These are phyloP conservation scores for Calosoma granatense DNA, from an alignment of 1,140 invertebrate genomes.

Conservation along the genomic window DNA sequence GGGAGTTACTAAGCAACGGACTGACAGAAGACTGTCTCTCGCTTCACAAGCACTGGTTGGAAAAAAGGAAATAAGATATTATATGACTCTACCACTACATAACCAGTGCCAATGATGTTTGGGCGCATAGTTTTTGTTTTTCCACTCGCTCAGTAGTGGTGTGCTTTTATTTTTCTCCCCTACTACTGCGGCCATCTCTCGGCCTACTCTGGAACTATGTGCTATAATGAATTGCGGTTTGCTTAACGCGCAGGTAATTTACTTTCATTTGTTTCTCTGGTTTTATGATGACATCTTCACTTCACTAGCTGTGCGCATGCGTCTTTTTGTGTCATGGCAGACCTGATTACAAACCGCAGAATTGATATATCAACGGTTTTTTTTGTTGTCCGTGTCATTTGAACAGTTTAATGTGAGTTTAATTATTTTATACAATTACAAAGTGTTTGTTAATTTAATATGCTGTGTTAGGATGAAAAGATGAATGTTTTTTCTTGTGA, in stretches of 20 bases:
- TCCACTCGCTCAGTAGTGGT: neutral
- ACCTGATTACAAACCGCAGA: too few species aligned
- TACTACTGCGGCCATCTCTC: too few species aligned
- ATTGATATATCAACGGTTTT: too few species aligned
- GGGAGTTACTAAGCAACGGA: constrained; percentile 4
- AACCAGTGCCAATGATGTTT: neutral
- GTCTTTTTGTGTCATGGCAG: neutral
- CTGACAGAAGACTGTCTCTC: neutral
- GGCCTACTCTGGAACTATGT: neutral
- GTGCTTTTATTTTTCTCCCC: neutral
- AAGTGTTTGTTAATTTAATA: too few species aligned
- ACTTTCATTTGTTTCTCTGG: neutral
- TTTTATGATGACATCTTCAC: neutral
- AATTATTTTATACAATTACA: too few species aligned
- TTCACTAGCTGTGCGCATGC: too few species aligned
- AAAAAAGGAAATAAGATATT: neutral
- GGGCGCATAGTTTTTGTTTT: neutral
- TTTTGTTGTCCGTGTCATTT: too few species aligned
- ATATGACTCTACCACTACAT: neutral
- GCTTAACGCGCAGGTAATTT: neutral
- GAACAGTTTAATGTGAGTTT: too few species aligned
- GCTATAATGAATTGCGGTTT: neutral
- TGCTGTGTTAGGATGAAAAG: too few species aligned
- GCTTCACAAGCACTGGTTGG: neutral
- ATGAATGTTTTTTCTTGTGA: too few species aligned